phyloP scores from a whole-genome alignment of 2,888 invertebrate genomes.

The Brachyptera putata region DNA sequence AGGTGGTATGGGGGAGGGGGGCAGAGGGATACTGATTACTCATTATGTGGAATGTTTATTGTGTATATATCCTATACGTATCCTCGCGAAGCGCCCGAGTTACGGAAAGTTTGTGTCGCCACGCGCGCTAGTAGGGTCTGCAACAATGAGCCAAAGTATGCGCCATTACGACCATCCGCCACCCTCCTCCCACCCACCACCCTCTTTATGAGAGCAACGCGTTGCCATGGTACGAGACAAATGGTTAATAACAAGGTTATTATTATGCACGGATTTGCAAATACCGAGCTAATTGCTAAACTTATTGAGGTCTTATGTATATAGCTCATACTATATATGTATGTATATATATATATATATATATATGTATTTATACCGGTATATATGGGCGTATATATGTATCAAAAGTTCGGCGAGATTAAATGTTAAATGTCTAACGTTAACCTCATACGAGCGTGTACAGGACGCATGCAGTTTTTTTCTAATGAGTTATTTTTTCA shows the following conservation, averaged over 20 bases:
- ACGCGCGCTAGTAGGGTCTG: not conserved
- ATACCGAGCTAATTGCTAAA: conserved; percentile 18
- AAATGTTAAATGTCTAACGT: too few relatives aligned
- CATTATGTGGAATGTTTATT: conserved; percentile 14
- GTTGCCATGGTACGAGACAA: conserved; percentile 4
- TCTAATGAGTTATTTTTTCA: too few relatives aligned
- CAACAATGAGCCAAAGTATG: conserved; percentile 16
- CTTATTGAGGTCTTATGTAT: conserved; percentile 12
- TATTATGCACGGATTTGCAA: conserved; percentile 16
- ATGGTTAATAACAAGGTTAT: conserved; percentile 19
- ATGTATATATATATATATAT: too few relatives aligned
- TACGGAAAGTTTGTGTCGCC: conserved; percentile 1
- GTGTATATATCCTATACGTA: not conserved
- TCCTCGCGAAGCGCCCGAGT: not conserved
- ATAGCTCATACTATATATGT: too few relatives aligned
- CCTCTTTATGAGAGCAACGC: not conserved
- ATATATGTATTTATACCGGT: too few relatives aligned
- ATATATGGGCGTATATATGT: too few relatives aligned
- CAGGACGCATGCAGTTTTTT: too few relatives aligned
- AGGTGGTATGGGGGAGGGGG: not conserved
- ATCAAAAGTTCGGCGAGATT: too few relatives aligned
- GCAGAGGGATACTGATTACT: conserved; percentile 5
- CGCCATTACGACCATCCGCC: conserved; percentile 18
- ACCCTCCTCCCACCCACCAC: not conserved
- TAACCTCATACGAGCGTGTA: too few relatives aligned